phyloP scores from a whole-genome alignment of 2,888 invertebrate species.

The Myopa testacea region DNA sequence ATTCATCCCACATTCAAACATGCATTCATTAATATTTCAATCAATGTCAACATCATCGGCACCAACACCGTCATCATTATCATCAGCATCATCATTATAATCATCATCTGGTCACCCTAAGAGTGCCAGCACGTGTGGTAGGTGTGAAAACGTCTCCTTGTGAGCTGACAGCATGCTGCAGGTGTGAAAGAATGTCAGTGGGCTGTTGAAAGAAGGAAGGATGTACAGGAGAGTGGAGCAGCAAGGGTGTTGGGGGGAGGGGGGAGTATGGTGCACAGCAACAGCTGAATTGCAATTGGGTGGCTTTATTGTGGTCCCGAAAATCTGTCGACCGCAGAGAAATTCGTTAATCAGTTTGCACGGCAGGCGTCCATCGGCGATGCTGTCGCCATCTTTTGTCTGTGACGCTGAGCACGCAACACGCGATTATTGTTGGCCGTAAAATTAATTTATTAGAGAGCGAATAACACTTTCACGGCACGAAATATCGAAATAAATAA shows the following conservation, averaged over 20 bases:
- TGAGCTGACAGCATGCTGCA: background rate
- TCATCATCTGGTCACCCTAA: conserved; percentile 18
- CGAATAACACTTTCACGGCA: background rate
- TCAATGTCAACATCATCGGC: conserved; percentile 11
- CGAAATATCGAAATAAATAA: background rate
- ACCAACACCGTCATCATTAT: background rate
- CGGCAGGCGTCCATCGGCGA: conserved; percentile 48
- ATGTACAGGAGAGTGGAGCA: background rate
- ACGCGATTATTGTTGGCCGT: conserved; percentile 20
- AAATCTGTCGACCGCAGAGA: conserved; percentile 55
- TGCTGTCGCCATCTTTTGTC: conserved; percentile 20
- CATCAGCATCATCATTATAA: background rate
- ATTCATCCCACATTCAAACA: conserved; percentile 6
- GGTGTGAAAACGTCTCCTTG: conserved; percentile 1
- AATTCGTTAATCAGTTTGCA: conserved; percentile 55
- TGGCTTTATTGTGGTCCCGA: conserved; percentile 39
- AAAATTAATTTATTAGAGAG: conserved; percentile 26
- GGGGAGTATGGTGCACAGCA: background rate
- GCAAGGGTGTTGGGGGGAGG: background rate
- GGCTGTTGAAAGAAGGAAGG: background rate
- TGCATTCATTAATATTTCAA: background rate
- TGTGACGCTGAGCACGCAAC: background rate
- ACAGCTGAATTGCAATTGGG: conserved; percentile 4
- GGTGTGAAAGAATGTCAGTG: conserved; percentile 22
- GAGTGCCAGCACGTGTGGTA: background rate